These are phyloP conservation scores for Brachionus asplanchnoidis DNA, from an alignment of 1,140 invertebrate species.

Conservation along the genomic window DNA sequence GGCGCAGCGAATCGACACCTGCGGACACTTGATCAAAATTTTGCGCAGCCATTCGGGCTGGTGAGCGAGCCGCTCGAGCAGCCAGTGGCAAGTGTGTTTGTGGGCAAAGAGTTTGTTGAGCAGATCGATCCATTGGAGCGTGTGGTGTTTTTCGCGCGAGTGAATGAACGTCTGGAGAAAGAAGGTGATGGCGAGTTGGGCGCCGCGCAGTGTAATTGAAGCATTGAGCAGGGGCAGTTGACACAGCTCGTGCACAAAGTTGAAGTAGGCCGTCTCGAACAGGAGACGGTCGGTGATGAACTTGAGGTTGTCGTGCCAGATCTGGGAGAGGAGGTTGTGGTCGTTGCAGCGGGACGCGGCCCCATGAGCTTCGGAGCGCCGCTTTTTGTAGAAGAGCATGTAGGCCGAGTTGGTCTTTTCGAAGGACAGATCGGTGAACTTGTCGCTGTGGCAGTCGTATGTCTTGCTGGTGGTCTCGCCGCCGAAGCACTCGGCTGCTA, in stretches of 20 bases:
- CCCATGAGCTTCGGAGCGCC: no score
- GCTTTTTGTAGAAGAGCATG: conserved; percentile 85
- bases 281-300: neutral
- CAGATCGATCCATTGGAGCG: conserved; percentile 7
- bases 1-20: neutral
- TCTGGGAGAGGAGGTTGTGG: neutral
- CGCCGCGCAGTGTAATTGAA: neutral
- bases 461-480: conserved; percentile 94
- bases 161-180: conserved; percentile 24
- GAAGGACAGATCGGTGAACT: conserved; percentile 93
- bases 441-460: conserved; percentile 88
- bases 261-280: conserved; percentile 1
- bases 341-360: neutral
- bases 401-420: conserved; percentile 95
- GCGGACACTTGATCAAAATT: conserved; percentile 1
- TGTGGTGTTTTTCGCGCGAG: neutral
- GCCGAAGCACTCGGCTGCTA: conserved; percentile 88
- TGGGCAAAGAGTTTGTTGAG: neutral
- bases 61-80: neutral
- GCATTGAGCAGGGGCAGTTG: neutral
- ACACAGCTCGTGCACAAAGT: neutral
- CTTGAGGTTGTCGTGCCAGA: conserved; percentile 10
- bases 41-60: neutral
- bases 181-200: neutral
- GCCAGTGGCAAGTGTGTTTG: neutral